Conservation (phyloP, 2,888 invertebrate genomes). For the Drosophila tripunctata region DNA sequence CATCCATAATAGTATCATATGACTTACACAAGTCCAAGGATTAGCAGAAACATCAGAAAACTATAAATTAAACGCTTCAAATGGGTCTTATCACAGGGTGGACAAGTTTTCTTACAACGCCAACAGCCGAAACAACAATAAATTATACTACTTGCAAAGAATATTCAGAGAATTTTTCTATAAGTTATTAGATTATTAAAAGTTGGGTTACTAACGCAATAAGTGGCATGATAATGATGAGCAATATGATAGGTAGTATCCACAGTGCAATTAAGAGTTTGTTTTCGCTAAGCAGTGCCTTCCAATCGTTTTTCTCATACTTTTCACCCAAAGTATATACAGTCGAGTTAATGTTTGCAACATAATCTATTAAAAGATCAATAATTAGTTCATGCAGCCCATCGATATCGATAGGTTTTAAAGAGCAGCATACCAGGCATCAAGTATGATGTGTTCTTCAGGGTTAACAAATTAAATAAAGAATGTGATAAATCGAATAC, state of each 20-base stretch:
- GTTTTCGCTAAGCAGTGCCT: constrained; percentile 84
- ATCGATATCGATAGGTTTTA: not conserved
- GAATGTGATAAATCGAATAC: not conserved
- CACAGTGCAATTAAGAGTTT: constrained; percentile 86
- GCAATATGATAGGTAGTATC: constrained; percentile 86
- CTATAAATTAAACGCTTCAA: constrained; percentile 87
- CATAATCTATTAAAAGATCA: not conserved
- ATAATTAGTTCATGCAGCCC: not conserved
- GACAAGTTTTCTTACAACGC: constrained; percentile 87
- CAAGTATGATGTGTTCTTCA: not conserved
- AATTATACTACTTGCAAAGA: too few relatives aligned
- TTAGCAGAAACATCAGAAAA: constrained; percentile 89
- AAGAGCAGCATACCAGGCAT: not conserved
- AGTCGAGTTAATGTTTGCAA: not conserved
- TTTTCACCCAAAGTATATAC: constrained; percentile 66
- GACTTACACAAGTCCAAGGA: constrained; percentile 91
- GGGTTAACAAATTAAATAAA: not conserved
- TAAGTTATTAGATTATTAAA: not conserved
- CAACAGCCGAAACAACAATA: constrained; percentile 92
- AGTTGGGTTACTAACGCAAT: constrained; percentile 86
- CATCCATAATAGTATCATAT: not conserved
- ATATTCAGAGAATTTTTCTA: not conserved
- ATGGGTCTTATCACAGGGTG: constrained; percentile 91
- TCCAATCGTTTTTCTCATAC: constrained; percentile 83
- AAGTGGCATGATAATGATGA: constrained; percentile 90